These are phyloP conservation scores for Xenopus laevis DNA, from an alignment of 2,113 vertebrate genomes.

Conservation along the genomic window DNA sequence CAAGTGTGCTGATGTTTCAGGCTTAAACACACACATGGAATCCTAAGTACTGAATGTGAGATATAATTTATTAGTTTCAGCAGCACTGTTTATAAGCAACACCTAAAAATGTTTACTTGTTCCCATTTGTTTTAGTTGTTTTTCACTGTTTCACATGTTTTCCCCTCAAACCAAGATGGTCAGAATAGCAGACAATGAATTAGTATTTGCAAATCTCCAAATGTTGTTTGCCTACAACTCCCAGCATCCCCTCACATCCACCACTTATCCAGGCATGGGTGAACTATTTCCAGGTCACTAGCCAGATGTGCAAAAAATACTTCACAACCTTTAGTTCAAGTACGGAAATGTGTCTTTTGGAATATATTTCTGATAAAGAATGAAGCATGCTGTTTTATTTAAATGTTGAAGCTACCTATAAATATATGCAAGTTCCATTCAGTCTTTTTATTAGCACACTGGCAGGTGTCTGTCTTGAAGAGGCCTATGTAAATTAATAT, in stretches of 20 bases:
- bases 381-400: not conserved
- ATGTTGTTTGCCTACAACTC: too few species aligned
- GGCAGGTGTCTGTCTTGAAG: not conserved
- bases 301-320: slow-evolving; percentile 14
- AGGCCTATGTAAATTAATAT: not conserved
- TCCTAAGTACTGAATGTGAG: too few species aligned
- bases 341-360: not conserved
- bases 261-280: too few species aligned
- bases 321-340: slow-evolving; percentile 9
- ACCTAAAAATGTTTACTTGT: not conserved
- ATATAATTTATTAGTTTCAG: too few species aligned
- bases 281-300: not conserved
- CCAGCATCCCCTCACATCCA: too few species aligned
- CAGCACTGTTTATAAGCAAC: not conserved
- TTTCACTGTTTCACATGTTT: not conserved
- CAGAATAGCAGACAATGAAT: slow-evolving; percentile 1
- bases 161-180: not conserved
- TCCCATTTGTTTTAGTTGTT: not conserved
- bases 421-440: too few species aligned
- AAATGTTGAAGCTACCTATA: too few species aligned
- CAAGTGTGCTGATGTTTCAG: too few species aligned
- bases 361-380: slow-evolving; percentile 11
- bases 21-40: too few species aligned
- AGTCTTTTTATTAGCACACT: not conserved
- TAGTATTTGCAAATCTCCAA: not conserved